A percentile compares a stretch with the other conserved stretches of the same genome.
phyloP scores from a whole-genome alignment of 2,113 vertebrate genomes.

The Microcebus murinus region DNA sequence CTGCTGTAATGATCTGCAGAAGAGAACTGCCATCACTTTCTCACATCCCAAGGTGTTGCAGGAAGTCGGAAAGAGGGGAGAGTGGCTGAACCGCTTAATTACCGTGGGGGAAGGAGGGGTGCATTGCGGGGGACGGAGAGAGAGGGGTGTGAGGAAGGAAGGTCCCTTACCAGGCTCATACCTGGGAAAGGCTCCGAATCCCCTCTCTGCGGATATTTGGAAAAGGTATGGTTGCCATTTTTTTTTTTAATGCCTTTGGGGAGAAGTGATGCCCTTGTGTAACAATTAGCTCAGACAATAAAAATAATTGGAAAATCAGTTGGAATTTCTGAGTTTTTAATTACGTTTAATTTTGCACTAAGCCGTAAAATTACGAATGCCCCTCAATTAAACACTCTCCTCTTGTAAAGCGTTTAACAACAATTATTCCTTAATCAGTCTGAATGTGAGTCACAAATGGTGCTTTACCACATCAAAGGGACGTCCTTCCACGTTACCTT shows the following conservation, averaged over 20 bases:
- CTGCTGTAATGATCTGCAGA: conserved; percentile 76
- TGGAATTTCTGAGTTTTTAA: conserved; percentile 87
- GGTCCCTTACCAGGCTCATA: conserved; percentile 21
- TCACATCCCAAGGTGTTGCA: conserved; percentile 86
- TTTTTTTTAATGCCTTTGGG: conserved; percentile 57
- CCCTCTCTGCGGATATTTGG: conserved; percentile 37
- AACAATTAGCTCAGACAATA: conserved; percentile 87
- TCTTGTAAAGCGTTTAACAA: conserved; percentile 88
- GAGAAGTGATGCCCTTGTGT: conserved; percentile 78
- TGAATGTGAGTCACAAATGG: conserved; percentile 87
- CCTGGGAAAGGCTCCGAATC: conserved; percentile 31
- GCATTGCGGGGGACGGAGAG: background rate
- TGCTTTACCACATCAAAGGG: conserved; percentile 88
- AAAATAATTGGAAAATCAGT: conserved; percentile 88
- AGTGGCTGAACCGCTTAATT: conserved; percentile 77
- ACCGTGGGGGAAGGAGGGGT: conserved; percentile 51
- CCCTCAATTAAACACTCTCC: conserved; percentile 88
- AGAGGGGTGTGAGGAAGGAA: background rate
- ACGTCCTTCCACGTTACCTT: conserved; percentile 86
- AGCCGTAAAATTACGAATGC: conserved; percentile 87
- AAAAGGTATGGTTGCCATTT: conserved; percentile 48
- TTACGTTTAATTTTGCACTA: conserved; percentile 86
- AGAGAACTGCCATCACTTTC: conserved; percentile 84
- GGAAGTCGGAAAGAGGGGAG: conserved; percentile 72
- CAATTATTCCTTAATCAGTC: conserved; percentile 88